Percentiles rank a stretch among this genome's conserved stretches.
phyloP scores from a whole-genome alignment of 1,140 invertebrate genomes.

The Wiebesia pumilae region DNA sequence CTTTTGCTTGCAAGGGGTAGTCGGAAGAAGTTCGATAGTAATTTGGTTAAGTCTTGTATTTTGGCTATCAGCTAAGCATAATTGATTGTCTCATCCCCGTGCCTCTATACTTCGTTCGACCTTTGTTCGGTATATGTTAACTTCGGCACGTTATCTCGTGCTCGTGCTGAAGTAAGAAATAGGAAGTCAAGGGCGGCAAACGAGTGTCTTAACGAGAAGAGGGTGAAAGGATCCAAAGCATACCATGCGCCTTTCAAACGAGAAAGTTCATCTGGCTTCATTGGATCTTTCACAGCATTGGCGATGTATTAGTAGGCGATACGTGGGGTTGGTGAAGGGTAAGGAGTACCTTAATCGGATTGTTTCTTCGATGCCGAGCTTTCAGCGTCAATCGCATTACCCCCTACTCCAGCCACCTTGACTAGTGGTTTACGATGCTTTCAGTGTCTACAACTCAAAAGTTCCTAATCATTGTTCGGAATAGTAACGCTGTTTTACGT shows the following conservation, averaged over 20 bases:
- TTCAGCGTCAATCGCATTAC: conserved; percentile 50
- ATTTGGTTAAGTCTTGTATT: conserved; percentile 35
- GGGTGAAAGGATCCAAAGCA: neutral
- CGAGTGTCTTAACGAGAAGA: no score
- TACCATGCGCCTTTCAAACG: neutral
- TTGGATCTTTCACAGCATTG: neutral
- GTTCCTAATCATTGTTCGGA: neutral
- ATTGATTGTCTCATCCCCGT: conserved; percentile 1
- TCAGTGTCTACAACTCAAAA: neutral
- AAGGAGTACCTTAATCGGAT: conserved; percentile 35
- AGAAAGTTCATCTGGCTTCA: neutral
- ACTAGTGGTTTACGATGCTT: neutral
- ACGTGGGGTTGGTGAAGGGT: neutral
- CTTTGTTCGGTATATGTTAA: no score
- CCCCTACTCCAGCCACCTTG: neutral
- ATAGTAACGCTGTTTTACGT: neutral
- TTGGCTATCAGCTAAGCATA: neutral
- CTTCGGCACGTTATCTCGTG: neutral
- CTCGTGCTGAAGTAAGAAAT: neutral
- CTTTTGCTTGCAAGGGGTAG: neutral
- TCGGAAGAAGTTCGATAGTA: neutral
- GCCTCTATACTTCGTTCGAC: no score
- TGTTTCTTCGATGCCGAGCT: conserved; percentile 30
- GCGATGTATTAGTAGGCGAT: neutral
- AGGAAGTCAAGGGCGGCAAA: no score